Evolutionary conservation across 2,888 invertebrate species (phyloP), one percentile per base, ranked within the genome.

Genomic region (Rhagium mordax): DNA sequence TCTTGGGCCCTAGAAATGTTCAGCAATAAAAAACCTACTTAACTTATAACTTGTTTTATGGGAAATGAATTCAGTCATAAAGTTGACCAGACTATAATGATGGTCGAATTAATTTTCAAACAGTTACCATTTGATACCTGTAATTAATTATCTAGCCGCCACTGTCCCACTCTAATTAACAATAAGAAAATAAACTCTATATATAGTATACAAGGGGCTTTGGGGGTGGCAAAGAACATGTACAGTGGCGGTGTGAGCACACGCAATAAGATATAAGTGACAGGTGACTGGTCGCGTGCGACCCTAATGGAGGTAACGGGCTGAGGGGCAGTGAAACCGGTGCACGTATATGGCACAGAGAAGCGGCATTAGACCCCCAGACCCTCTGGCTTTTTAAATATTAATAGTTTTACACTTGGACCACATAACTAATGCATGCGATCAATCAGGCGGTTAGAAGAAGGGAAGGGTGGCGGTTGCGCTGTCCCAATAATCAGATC

Each of bases 201-300:
- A 67, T 67, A 47, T 60, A 60, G 27, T 18, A 49, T 59, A 48
- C 48, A 48, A 15, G 47, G 60, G 60, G n/a, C 41, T 16, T 33
- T 20, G 57, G 67, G 55, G 65, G 75, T 47, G 76, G 76, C 79
- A 70, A 73, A 77, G 76, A 79, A 81, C 79, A 80, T 78, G 75
- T 77, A 72, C 74, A 74, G 78, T 75, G 77, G 75, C 67, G 70
- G 75, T 75, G 76, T 68, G 66, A 75, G 77, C 76, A 78, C 83
- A 84, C 83, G 83, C 83, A 83, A 84, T 82, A 84, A 84, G 83
- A 84, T 84, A 84, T 84, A 84, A 82, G 83, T 83, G 83, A 84
- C 83, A 84, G 83, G 82, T 83, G 83, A 84, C 81, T 82, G 80
- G 82, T 84, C 82, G 83, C 83, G 82, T 84, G 83, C 82, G 80